Base-by-base conservation (phyloP, 2,888 invertebrate genomes). In the Nymphalis c-album region DNA sequence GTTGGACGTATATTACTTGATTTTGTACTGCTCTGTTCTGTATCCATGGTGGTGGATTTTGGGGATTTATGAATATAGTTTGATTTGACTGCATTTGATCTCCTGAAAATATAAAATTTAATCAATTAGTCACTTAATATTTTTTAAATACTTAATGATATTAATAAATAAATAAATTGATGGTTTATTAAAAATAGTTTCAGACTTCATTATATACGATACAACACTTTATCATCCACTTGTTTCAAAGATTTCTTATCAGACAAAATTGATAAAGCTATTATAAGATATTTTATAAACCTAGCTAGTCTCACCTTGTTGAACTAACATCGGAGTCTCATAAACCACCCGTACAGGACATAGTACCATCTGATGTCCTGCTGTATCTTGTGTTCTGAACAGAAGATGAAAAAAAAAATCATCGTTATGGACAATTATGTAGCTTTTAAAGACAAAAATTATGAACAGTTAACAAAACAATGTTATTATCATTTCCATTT, bases 1-100 rank as follows among this genome's bases (percentile, higher is more conserved):
- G 89, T 67, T 89, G 91, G 40, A 91, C 84, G 75, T 91, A 91
- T 26, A 90, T 80, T 7, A 91, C 82, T 71, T 83, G 88, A 75
- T 86, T 89, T 67, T 85, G 87, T 1, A 83, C 73, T 58, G 78
- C 75, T 60, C 86, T 76, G 80, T 86, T 88, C 58, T 90, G 88
- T 60, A 85, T 84, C 91, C 91, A 92, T 80, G 91, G 91, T 55
- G 91, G 91, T 16, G 87, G 82, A 58, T 90, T 91, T 72, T 90
- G 88, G 3, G 87, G 85, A 70, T 90, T 91, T 64, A 91, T 83
- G 60, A 88, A 80, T 69, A 86, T 83, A 0, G 86, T 84, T 75
- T 90, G 90, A 64, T 87, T 88, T 65, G 83, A 86, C 67, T 86
- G 87, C 26, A 80, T 77, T 73, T 89, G 88, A 46, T 90, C 88